Evolutionary conservation across 2,797 vertebrate species (phyloP), one percentile per base, ranked within the genome.

Genomic region (Muscicapa comitata): DNA sequence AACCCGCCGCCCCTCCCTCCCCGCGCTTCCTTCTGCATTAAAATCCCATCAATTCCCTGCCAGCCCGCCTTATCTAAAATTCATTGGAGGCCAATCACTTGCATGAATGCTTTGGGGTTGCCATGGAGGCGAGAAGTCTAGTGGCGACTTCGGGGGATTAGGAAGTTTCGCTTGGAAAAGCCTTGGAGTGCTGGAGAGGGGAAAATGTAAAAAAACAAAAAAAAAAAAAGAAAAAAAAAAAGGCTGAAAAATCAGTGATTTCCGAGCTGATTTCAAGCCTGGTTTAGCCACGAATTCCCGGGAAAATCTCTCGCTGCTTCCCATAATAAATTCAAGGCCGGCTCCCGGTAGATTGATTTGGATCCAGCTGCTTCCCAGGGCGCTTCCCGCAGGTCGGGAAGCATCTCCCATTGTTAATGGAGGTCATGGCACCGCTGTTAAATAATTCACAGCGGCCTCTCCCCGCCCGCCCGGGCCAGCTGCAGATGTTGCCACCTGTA

Each of bases 1-100:
- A 99, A 99, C 99, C 99, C 98, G 99, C 99, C 98, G 99, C 99
- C 99, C 99, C 99, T 99, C 99, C 99, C 99, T 98, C 99, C 99
- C 98, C 97, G 98, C 97, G 98, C 99, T 99, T 99, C 99, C 99
- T 99, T 99, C 99, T 99, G 99, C 99, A 99, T 99, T 99, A 99
- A 99, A 99, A 99, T 99, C 99, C 99, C 99, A 99, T 99, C 99
- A 99, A 99, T 99, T 99, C 99, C 98, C 98, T 99, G 99, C 99
- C 99, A 99, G 99, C 99, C 99, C 99, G 98, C 99, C 99, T 99
- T 99, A 99, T 99, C 99, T 99, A 99, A 99, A 99, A 99, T 99
- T 99, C 99, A 99, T 99, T 99, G 99, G 99, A 99, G 99, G 99
- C 98, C 99, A 99, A 99, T 99, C 99, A 99, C 99, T 99, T 99